Percentiles rank a stretch among this genome's conserved stretches.
Conservation (phyloP, 1,140 invertebrate species). For the Saxidomus purpurata region DNA sequence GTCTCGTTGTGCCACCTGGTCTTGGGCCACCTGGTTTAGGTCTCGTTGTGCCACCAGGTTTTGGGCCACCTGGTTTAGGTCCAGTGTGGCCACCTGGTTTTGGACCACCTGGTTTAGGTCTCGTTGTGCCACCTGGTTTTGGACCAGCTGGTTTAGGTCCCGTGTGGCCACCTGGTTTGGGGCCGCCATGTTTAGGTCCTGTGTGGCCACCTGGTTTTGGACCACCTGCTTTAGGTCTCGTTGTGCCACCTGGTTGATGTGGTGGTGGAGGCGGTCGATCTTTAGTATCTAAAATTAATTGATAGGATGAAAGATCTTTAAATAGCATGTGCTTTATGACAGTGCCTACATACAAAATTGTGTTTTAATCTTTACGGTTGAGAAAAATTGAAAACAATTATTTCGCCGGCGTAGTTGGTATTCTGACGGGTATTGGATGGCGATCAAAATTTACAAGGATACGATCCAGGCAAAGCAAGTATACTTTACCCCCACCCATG, state of each 20-base stretch:
- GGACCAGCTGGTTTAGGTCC: no score
- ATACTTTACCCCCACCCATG: no score
- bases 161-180: slow-evolving; percentile 44
- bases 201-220: slow-evolving; percentile 55
- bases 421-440: no score
- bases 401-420: no score
- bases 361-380: no score
- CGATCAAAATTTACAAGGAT: no score
- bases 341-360: no score
- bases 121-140: slow-evolving; percentile 46
- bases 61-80: slow-evolving; percentile 35
- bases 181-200: slow-evolving; percentile 35
- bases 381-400: no score
- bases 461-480: no score
- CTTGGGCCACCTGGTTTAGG: slow-evolving; percentile 35
- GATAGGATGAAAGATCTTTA: no score
- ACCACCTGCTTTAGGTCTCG: slow-evolving; percentile 4
- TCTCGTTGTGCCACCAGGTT: slow-evolving; percentile 56
- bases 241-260: slow-evolving; percentile 44
- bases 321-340: no score
- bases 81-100: slow-evolving; percentile 47
- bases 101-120: background rate
- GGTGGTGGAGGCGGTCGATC: background rate
- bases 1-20: slow-evolving; percentile 43
- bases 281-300: background rate